phyloP scores from a whole-genome alignment of 2,888 invertebrate genomes.

The Erebia epiphron region DNA sequence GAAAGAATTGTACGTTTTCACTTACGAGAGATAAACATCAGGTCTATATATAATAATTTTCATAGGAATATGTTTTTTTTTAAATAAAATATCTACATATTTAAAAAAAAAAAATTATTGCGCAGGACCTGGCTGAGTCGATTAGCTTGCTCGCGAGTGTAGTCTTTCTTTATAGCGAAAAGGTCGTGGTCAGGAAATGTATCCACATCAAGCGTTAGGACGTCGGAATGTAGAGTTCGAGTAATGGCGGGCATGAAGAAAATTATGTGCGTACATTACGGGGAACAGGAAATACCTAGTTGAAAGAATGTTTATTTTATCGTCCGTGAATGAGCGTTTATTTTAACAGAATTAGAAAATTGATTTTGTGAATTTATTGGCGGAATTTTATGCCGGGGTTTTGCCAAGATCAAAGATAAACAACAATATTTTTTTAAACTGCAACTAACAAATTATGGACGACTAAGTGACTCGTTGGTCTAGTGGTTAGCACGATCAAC shows the following conservation, averaged over 20 bases:
- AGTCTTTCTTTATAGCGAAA: slow-evolving; percentile 19
- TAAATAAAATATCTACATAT: too few species aligned
- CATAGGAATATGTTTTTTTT: too few species aligned
- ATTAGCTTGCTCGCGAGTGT: too few species aligned
- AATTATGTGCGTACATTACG: slow-evolving; percentile 13
- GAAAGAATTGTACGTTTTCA: background rate
- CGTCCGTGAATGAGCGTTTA: background rate
- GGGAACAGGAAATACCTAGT: background rate
- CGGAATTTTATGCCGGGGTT: background rate
- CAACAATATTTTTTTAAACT: too few species aligned
- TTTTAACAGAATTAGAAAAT: background rate
- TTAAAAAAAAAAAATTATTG: too few species aligned
- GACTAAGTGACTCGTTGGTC: too few species aligned
- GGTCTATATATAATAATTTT: slow-evolving; percentile 9
- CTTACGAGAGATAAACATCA: background rate
- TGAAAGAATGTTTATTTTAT: slow-evolving; percentile 4
- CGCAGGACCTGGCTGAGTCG: too few species aligned
- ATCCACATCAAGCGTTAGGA: slow-evolving; percentile 28
- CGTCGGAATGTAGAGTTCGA: slow-evolving; percentile 27
- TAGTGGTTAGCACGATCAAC: too few species aligned
- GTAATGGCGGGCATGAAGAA: slow-evolving; percentile 22
- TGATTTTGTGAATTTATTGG: background rate
- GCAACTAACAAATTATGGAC: too few species aligned
- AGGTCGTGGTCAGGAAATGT: slow-evolving; percentile 32
- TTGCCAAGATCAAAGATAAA: background rate